Conservation (phyloP, 2,113 vertebrate genomes). For the Tychaedon coryphoeus region DNA sequence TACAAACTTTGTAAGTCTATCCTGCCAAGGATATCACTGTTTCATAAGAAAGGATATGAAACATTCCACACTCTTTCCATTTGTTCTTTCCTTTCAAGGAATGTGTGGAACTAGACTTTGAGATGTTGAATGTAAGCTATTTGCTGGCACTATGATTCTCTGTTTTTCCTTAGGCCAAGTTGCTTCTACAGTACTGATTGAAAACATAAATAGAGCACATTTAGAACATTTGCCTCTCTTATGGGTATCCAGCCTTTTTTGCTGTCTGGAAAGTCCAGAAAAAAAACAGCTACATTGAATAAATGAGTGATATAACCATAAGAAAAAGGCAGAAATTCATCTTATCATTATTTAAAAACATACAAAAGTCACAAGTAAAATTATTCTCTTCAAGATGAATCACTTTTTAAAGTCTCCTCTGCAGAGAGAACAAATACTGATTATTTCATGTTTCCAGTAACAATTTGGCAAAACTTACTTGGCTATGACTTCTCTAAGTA, state of each 20-base stretch:
- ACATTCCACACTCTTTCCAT: not conserved
- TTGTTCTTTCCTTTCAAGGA: not conserved
- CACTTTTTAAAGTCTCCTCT: not conserved
- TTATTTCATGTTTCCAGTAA: not conserved
- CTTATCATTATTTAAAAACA: not conserved
- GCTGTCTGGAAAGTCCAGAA: not conserved
- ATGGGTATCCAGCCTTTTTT: not conserved
- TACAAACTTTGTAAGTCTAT: not conserved
- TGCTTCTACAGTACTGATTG: not conserved
- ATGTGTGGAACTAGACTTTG: not conserved
- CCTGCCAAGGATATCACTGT: not conserved
- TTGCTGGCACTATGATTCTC: not conserved
- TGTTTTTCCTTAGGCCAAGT: not conserved
- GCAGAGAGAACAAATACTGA: not conserved
- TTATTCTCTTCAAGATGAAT: not conserved
- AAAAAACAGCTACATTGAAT: not conserved
- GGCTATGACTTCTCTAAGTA: not conserved
- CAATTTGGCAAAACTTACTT: not conserved
- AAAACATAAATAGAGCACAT: not conserved
- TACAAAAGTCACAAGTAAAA: not conserved
- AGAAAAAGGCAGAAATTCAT: not conserved
- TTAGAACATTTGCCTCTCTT: not conserved
- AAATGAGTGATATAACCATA: not conserved
- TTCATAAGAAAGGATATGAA: not conserved
- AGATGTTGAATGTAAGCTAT: not conserved